Conservation (phyloP, 2,113 vertebrate genomes). For the Hypocryptadius cinnamomeus region DNA sequence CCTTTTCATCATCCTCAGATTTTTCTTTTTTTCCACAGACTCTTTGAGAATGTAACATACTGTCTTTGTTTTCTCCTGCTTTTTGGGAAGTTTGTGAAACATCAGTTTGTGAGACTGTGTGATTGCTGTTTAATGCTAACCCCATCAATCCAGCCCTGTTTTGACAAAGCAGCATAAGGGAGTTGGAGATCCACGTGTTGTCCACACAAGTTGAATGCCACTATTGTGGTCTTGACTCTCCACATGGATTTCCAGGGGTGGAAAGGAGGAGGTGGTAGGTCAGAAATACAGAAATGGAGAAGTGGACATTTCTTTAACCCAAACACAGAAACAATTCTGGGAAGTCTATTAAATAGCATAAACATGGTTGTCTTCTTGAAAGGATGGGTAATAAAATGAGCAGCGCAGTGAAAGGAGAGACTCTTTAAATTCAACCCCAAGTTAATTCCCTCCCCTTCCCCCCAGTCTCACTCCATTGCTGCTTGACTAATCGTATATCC, state of each 20-base stretch:
- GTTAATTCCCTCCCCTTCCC: background rate
- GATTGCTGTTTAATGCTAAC: background rate
- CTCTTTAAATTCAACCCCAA: background rate
- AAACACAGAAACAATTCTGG: background rate
- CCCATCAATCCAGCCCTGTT: background rate
- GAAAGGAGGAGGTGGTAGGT: background rate
- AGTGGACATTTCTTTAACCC: background rate
- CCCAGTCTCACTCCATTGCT: background rate
- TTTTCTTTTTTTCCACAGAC: background rate
- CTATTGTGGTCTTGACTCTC: background rate
- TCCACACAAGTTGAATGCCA: background rate
- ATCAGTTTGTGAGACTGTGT: background rate
- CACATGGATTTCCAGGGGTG: accelerated
- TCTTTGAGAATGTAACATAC: background rate
- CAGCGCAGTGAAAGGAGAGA: background rate
- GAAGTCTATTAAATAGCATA: background rate
- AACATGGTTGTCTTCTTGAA: background rate
- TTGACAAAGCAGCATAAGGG: background rate
- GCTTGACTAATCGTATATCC: background rate
- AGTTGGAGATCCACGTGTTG: accelerated
- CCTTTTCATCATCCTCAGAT: background rate
- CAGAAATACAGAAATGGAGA: background rate
- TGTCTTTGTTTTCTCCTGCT: background rate
- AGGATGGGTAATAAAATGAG: background rate
- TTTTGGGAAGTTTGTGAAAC: background rate